These are phyloP conservation scores for Drosophila nigrodunni DNA, from an alignment of 1,140 invertebrate species.

Conservation along the genomic window DNA sequence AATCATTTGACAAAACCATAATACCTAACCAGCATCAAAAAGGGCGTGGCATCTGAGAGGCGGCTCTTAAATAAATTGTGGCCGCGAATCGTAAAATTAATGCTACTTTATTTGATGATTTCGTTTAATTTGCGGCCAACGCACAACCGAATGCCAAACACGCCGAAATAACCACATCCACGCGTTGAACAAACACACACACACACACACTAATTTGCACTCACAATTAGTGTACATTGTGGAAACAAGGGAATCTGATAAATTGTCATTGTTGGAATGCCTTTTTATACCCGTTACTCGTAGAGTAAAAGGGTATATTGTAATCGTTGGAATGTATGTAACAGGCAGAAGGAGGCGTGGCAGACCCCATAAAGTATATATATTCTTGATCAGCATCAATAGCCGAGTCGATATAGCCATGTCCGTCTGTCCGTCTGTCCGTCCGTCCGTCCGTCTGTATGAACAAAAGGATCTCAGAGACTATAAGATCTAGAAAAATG, in stretches of 20 bases:
- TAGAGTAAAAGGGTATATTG: too few species aligned
- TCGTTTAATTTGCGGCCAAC: slow-evolving; percentile 41
- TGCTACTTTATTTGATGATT: slow-evolving; percentile 50
- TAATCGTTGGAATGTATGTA: too few species aligned
- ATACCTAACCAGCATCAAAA: not conserved
- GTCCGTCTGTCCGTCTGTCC: too few species aligned
- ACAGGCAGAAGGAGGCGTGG: too few species aligned
- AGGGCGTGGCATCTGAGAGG: slow-evolving; percentile 1
- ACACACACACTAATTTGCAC: not conserved
- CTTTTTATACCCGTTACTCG: too few species aligned
- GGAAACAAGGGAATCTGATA: slow-evolving; percentile 22
- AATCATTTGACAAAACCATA: slow-evolving; percentile 28
- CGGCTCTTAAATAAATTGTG: slow-evolving; percentile 19
- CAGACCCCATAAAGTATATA: too few species aligned
- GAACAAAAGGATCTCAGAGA: too few species aligned
- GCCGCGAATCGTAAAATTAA: slow-evolving; percentile 26
- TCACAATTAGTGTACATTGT: slow-evolving; percentile 40
- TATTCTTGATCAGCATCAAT: too few species aligned
- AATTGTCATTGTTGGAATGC: slow-evolving; percentile 12
- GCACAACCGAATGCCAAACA: slow-evolving; percentile 15
- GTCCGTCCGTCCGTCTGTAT: too few species aligned
- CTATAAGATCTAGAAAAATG: too few species aligned
- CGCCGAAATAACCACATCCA: slow-evolving; percentile 20
- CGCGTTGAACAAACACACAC: slow-evolving; percentile 1
- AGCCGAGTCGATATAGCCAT: too few species aligned